Conservation (phyloP, 1,140 invertebrate species). For the Drosophila pandora region DNA sequence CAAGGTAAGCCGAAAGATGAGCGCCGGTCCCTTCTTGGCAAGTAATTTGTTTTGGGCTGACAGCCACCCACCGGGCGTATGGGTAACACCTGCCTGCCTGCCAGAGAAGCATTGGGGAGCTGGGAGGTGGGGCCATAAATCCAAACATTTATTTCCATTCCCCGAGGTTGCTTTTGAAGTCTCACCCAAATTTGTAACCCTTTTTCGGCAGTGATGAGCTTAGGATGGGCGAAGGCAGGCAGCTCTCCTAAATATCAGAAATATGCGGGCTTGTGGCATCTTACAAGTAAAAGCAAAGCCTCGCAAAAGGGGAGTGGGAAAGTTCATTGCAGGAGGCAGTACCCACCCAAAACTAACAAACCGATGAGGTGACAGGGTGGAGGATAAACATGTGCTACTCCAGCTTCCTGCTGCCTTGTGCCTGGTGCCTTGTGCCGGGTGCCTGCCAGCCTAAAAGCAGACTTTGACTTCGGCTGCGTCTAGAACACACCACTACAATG, state of each 20-base stretch:
- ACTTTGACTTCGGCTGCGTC: conserved; percentile 38
- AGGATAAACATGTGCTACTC: conserved; percentile 33
- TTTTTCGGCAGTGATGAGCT: conserved; percentile 55
- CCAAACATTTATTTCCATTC: conserved; percentile 71
- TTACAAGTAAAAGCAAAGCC: conserved; percentile 62
- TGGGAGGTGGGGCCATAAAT: conserved; percentile 57
- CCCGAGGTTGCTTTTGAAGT: conserved; percentile 68
- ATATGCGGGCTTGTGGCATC: conserved; percentile 75
- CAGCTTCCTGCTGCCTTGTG: background rate
- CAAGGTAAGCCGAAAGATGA: conserved; percentile 20
- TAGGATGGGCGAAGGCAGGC: background rate
- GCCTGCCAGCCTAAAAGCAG: conserved; percentile 68
- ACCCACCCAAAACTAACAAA: conserved; percentile 50
- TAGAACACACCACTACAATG: conserved; percentile 60
- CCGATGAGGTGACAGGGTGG: conserved; percentile 18
- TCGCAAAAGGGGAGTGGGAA: conserved; percentile 7
- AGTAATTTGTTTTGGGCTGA: conserved; percentile 71
- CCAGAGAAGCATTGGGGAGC: conserved; percentile 7
- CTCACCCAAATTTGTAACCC: conserved; percentile 64
- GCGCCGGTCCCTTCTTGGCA: conserved; percentile 27
- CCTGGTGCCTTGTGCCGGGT: conserved; percentile 2
- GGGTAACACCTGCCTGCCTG: conserved; percentile 61
- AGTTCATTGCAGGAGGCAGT: conserved; percentile 57
- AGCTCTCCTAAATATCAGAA: conserved; percentile 51
- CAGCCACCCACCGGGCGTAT: conserved; percentile 59